These are phyloP conservation scores for Platalea minor DNA, from an alignment of 2,797 vertebrate genomes.

Conservation along the genomic window DNA sequence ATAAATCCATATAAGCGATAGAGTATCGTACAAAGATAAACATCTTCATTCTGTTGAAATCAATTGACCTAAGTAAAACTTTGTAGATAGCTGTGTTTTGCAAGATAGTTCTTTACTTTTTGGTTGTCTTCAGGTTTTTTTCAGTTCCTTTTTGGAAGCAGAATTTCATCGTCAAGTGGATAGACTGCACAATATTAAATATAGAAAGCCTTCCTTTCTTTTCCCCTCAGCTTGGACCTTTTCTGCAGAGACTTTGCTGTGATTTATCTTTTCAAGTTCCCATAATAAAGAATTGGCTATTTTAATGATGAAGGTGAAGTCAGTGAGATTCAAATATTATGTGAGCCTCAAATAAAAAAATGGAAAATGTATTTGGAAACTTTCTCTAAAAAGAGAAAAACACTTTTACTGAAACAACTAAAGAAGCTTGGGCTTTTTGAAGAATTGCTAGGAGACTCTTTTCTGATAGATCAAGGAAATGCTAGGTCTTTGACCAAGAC, in stretches of 20 bases:
- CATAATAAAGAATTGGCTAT: neutral
- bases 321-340: neutral
- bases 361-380: neutral
- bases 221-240: neutral
- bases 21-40: neutral
- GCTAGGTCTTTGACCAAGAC: neutral
- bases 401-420: neutral
- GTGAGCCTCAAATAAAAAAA: neutral
- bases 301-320: neutral
- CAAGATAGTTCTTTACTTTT: neutral
- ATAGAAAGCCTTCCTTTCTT: neutral
- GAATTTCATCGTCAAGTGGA: neutral
- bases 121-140: neutral
- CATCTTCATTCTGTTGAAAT: neutral
- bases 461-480: neutral
- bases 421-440: neutral
- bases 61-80: neutral
- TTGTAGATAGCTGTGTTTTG: neutral
- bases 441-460: neutral
- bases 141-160: neutral
- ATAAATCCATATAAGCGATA: neutral
- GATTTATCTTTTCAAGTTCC: neutral
- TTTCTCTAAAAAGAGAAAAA: neutral
- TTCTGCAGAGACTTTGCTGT: neutral
- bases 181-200: neutral